Evolutionary conservation across 2,797 vertebrate genomes (phyloP), one percentile per base, ranked within the genome.

Genomic region (Anableps anableps): DNA sequence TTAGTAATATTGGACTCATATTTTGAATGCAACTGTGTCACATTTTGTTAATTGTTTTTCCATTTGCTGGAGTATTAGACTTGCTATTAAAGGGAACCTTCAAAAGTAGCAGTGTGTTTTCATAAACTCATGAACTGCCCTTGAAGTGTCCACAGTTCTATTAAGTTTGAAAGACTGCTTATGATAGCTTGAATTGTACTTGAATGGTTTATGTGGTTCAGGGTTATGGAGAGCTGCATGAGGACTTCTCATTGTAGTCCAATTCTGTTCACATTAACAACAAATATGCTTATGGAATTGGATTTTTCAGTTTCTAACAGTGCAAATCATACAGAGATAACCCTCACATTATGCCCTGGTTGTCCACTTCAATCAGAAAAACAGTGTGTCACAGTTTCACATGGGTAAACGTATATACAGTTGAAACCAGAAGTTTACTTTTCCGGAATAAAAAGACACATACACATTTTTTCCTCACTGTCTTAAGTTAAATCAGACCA

Each of bases 11-110:
- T 68, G 21, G 21, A 41, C 38, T 41, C 36, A 13, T 26, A 68
- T 66, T 66, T 36, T 23, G 16, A 66, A 38, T 2, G 34, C 64
- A 38, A 23, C 34, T 66, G 4, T 66, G 19, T 68, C 19, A 41
- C 34, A 64, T 36, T 36, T 64, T 64, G 31, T 64, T 34, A n/a
- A 31, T 45, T 84, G 75, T 86, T 86, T 88, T 73, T 80, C 72
- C 75, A 72, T 38, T 83, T 41, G 36, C 36, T 68, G 21, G 11
- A 41, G 10, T 68, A 26, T 83, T 86, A 60, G 41, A 64, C 47
- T 48, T 48, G 31, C 60, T 68, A 76, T 80, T 75, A 79, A 78
- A 86, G 78, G 84, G 85, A 88, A 85, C 81, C 82, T 88, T 88
- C 74, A 80, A 64, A 60, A 77, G 41, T 72, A 31, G 70, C 45